These are phyloP conservation scores for Meloe dianella DNA, from an alignment of 2,888 invertebrate genomes.

Conservation along the genomic window DNA sequence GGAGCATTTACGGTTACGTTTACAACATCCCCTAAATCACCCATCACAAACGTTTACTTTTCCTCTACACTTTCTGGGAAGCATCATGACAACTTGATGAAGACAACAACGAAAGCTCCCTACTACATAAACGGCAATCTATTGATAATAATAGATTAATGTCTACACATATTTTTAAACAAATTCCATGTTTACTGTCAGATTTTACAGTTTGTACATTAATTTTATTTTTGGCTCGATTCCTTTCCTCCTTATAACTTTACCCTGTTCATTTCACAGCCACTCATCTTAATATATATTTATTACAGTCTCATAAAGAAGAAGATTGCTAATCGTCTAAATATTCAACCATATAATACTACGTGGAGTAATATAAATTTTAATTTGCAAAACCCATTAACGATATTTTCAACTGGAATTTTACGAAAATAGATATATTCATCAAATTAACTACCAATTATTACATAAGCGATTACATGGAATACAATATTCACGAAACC, in stretches of 20 bases:
- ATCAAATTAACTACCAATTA: background rate
- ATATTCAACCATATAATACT: background rate
- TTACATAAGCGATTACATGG: background rate
- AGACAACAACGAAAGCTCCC: background rate
- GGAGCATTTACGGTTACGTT: slow-evolving; percentile 47
- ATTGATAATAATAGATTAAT: slow-evolving; percentile 6
- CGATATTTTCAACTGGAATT: background rate
- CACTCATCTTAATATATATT: slow-evolving; percentile 5
- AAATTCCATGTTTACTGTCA: background rate
- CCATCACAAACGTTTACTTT: slow-evolving; percentile 11
- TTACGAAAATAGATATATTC: background rate
- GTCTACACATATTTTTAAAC: background rate
- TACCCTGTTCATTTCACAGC: background rate
- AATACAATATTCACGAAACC: background rate
- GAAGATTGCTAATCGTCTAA: background rate
- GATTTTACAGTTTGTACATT: background rate
- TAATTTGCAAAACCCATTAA: background rate
- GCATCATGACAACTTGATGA: background rate
- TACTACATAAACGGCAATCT: too few species aligned
- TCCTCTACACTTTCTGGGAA: background rate
- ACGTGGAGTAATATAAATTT: background rate
- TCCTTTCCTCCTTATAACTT: background rate
- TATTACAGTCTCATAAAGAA: background rate
- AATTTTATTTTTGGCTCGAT: background rate
- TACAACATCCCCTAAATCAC: slow-evolving; percentile 39